Evolutionary conservation across 2,797 vertebrate genomes (phyloP), one percentile per base, ranked within the genome.

Genomic region (Clarias platycephalus): DNA sequence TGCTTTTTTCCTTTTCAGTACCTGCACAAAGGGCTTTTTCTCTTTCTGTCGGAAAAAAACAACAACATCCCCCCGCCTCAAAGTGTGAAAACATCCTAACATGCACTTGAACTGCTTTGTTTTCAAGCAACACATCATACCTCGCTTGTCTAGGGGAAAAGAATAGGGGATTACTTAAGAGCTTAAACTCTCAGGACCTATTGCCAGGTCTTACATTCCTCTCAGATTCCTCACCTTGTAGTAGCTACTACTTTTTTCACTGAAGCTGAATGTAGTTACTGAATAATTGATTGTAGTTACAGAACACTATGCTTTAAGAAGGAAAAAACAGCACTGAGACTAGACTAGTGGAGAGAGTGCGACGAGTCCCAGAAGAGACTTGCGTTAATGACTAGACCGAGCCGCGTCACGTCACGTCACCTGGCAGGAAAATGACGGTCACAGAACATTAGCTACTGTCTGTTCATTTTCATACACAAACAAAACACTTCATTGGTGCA

Each of bases 391-490:
- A 76, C 83, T 85, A 78, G 86, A 88, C 77, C 76, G 81, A 58
- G 76, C 66, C 85, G 83, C 20, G 81, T 89, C 83, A 81, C 71
- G 70, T 87, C 88, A 91, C 88, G 86, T 88, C 44, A 87, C 15
- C 63, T 55, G 44, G 49, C 75, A 9, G 66, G 85, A 53, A 71
- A 71, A 79, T 15, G 66, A 64, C 2, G 44, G 67, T 71, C 76
- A 88, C 85, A 86, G 82, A 88, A 83, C 76, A 88, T 89, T 90
- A 89, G 91, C 86, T 55, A 81, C 83, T 87, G 84, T 89, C 86
- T 87, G 90, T 92, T 89, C 89, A 87, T 88, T 90, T 91, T 89
- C 87, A 91, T 91, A 91, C 86, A 60, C 68, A 28, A 84, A 86
- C 85, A 85, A 88, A 62, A 84, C 60, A 84, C 88, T 88, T 86